phyloP scores from a whole-genome alignment of 2,113 vertebrate genomes.

The Hippocampus zosterae region DNA sequence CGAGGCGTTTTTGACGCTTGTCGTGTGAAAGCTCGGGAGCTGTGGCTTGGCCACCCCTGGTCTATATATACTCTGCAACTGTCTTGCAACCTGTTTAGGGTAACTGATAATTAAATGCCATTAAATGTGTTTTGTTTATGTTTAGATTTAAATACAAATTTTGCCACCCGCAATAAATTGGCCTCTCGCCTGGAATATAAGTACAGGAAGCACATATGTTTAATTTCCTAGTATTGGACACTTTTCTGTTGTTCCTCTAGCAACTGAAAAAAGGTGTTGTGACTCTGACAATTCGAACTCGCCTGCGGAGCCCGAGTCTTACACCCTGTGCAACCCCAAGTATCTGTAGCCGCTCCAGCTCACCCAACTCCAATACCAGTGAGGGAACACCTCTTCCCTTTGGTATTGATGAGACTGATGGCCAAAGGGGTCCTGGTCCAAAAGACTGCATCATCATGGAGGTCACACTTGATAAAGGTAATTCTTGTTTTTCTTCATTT shows the following conservation, averaged over 20 bases:
- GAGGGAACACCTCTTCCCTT: constrained; percentile 47
- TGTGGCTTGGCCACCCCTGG: no score
- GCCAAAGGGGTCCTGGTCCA: constrained; percentile 71
- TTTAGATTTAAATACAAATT: background rate
- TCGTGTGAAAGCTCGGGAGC: no score
- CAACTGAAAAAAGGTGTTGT: constrained; percentile 94
- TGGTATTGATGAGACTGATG: constrained; percentile 70
- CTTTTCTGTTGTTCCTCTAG: constrained; percentile 55
- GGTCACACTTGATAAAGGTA: constrained; percentile 92
- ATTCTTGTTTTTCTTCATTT: background rate
- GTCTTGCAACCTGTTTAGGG: no score
- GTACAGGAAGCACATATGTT: background rate
- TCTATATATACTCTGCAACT: no score
- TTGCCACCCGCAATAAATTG: background rate
- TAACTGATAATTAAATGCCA: background rate
- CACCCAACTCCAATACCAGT: constrained; percentile 79
- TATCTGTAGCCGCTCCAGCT: constrained; percentile 85
- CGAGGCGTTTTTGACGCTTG: no score
- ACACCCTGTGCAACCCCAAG: constrained; percentile 86
- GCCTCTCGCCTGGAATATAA: background rate
- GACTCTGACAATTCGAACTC: constrained; percentile 87
- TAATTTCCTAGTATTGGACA: background rate
- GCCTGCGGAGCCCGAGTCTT: constrained; percentile 91
- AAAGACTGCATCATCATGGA: constrained; percentile 96
- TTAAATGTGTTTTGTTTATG: background rate